phyloP scores from a whole-genome alignment of 1,140 invertebrate genomes.

The Bombus sibiricus region DNA sequence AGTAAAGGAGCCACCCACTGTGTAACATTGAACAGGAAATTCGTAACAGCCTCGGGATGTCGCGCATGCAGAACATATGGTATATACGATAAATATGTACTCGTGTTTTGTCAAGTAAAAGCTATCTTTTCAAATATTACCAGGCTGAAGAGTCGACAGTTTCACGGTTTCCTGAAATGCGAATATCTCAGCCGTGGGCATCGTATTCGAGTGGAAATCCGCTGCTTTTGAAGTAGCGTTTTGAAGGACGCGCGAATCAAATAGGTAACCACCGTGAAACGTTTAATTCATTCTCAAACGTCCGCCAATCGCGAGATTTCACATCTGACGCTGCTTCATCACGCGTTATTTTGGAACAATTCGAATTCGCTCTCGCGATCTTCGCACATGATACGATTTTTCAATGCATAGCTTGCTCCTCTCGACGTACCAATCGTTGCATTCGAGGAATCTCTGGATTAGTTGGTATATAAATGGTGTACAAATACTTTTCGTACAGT shows the following conservation, averaged over 20 bases:
- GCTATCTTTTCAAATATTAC: neutral
- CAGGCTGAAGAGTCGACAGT: neutral
- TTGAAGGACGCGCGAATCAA: neutral
- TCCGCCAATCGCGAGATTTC: neutral
- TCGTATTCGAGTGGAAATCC: constrained; percentile 1
- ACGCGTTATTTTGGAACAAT: neutral
- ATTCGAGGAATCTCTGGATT: too few species aligned
- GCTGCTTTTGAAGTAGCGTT: neutral
- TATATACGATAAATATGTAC: neutral
- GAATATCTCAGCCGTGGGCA: neutral
- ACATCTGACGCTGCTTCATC: too few species aligned
- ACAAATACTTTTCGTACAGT: too few species aligned
- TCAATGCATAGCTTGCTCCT: too few species aligned
- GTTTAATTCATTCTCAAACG: neutral
- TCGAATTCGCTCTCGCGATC: too few species aligned
- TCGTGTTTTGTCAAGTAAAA: neutral
- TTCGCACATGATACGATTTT: too few species aligned
- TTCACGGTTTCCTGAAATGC: neutral
- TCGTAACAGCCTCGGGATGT: neutral
- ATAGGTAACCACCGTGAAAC: neutral
- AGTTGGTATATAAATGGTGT: too few species aligned
- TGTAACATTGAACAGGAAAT: too few species aligned
- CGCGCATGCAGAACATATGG: too few species aligned
- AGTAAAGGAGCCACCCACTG: neutral
- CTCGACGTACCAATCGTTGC: too few species aligned